Evolutionary conservation across 2,888 invertebrate species (phyloP).

Genomic region (Deilephila elpenor): DNA sequence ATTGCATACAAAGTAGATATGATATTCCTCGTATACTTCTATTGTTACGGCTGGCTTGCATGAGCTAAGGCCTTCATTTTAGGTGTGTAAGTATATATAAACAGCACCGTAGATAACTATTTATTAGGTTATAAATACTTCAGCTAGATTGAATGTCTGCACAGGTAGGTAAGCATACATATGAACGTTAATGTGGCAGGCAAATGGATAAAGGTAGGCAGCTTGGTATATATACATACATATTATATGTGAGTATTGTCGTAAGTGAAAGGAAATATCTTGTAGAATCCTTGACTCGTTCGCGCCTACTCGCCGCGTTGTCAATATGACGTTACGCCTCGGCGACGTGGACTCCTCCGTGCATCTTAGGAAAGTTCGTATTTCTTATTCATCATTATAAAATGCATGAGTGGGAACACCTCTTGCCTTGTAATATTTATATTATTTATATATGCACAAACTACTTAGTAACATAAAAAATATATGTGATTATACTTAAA

Average conservation of each 20-base stretch:
- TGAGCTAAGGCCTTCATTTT: background rate
- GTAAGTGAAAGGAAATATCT: slow-evolving; percentile 84
- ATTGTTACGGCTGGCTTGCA: background rate
- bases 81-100: slow-evolving; percentile 17
- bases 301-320: slow-evolving; percentile 68
- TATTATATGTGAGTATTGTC: slow-evolving; percentile 67
- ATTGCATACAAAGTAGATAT: too few relatives aligned
- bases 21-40: background rate
- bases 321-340: slow-evolving; percentile 43
- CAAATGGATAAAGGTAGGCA: slow-evolving; percentile 33
- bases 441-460: background rate
- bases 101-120: slow-evolving; percentile 40
- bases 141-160: slow-evolving; percentile 40
- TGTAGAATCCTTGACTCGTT: slow-evolving; percentile 81
- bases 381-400: slow-evolving; percentile 32
- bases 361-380: slow-evolving; percentile 49
- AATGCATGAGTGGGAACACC: background rate
- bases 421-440: background rate
- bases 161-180: slow-evolving; percentile 33
- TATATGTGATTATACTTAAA: background rate
- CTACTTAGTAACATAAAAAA: background rate
- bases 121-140: slow-evolving; percentile 46
- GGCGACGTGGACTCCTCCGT: slow-evolving; percentile 32
- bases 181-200: slow-evolving; percentile 30
- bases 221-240: slow-evolving; percentile 26